Conservation (phyloP, 2,113 vertebrate genomes). For the Desmodus rotundus region DNA sequence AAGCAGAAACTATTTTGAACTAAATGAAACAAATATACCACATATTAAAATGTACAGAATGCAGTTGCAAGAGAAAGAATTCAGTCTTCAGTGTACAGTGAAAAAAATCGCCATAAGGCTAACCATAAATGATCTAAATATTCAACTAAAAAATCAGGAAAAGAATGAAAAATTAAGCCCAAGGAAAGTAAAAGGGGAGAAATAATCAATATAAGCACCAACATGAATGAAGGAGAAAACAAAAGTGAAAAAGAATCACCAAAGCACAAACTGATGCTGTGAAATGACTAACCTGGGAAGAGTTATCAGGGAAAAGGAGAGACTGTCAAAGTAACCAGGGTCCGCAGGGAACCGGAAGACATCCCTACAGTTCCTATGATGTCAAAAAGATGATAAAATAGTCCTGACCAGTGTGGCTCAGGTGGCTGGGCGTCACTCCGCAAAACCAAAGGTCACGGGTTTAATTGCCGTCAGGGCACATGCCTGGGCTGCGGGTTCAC, state of each 20-base stretch:
- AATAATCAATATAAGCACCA: background rate
- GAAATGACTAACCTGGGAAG: background rate
- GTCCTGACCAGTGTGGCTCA: too few species aligned
- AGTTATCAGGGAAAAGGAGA: background rate
- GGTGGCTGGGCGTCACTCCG: too few species aligned
- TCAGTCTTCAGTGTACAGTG: background rate
- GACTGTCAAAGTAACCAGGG: background rate
- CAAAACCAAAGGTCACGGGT: too few species aligned
- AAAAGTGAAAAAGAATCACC: background rate
- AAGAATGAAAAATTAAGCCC: background rate
- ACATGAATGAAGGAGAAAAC: background rate
- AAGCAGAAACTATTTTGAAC: background rate
- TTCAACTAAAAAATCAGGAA: background rate
- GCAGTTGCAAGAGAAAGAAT: background rate
- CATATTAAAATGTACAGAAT: background rate
- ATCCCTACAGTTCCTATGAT: background rate
- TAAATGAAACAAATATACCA: background rate
- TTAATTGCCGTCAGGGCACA: too few species aligned
- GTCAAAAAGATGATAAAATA: background rate
- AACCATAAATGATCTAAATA: background rate
- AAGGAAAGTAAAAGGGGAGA: background rate
- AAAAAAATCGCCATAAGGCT: background rate
- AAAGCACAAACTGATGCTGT: too few species aligned
- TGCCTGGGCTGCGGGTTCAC: too few species aligned
- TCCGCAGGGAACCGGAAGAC: background rate